Evolutionary conservation across 2,888 invertebrate species (phyloP).

Genomic region (Drosophila quinaria): DNA sequence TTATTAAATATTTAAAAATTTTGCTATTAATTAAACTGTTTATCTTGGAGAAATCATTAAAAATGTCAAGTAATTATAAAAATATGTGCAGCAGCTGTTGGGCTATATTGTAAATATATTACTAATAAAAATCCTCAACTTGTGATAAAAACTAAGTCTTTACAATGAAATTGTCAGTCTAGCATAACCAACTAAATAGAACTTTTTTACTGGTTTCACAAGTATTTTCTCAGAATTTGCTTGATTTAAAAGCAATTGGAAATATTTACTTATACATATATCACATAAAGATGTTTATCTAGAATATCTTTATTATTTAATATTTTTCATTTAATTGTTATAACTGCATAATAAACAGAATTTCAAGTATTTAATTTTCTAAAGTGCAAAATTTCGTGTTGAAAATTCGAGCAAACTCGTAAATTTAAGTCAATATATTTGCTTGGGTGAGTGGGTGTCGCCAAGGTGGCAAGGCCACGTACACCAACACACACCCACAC

Average conservation of each 20-base stretch:
- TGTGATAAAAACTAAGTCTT: too few species aligned
- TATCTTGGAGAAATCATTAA: neutral
- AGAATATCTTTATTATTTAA: constrained; percentile 9
- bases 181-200: too few species aligned
- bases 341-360: constrained; percentile 5
- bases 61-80: neutral
- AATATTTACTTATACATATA: neutral
- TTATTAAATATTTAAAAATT: too few species aligned
- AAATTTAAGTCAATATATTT: constrained; percentile 39
- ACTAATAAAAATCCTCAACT: too few species aligned
- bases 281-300: neutral
- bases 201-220: neutral
- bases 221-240: neutral
- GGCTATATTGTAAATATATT: too few species aligned
- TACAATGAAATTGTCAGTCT: too few species aligned
- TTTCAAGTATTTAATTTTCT: constrained; percentile 11
- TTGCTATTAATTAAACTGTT: neutral
- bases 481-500: constrained; percentile 27
- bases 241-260: neutral
- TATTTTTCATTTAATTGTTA: constrained; percentile 25
- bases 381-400: constrained; percentile 22
- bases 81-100: too few species aligned
- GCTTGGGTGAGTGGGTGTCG: constrained; percentile 66
- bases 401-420: constrained; percentile 16
- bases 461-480: constrained; percentile 74